A percentile compares a stretch with the other conserved stretches of the same genome.
Conservation (phyloP, 2,888 invertebrate species). For the Fissipunctia ypsillon region DNA sequence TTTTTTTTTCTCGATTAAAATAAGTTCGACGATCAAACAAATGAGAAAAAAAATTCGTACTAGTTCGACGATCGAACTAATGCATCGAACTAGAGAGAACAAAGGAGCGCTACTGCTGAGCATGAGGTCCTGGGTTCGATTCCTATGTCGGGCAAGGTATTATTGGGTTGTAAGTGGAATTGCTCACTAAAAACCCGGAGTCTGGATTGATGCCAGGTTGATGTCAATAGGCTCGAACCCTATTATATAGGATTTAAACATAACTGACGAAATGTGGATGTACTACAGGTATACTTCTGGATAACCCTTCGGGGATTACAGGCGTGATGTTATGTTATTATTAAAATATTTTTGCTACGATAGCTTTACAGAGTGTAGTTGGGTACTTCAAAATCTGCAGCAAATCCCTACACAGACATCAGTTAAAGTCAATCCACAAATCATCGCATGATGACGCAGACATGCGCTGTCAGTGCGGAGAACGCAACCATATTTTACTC, state of each 20-base stretch:
- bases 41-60: too few relatives aligned
- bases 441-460: conserved; percentile 50
- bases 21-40: too few relatives aligned
- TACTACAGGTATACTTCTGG: not conserved
- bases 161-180: too few relatives aligned
- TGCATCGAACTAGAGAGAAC: too few relatives aligned
- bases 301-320: not conserved
- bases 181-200: not conserved
- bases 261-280: not conserved
- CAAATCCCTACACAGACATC: conserved; percentile 28
- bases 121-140: not conserved
- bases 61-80: too few relatives aligned
- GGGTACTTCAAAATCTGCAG: not conserved
- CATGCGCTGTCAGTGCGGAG: conserved; percentile 51
- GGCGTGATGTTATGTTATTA: not conserved
- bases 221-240: not conserved
- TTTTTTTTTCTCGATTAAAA: too few relatives aligned
- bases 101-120: too few relatives aligned
- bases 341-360: not conserved
- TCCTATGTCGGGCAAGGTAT: not conserved
- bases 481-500: conserved; percentile 53
- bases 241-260: not conserved
- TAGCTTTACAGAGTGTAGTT: too few relatives aligned
- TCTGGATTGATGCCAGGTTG: not conserved
- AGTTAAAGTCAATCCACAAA: conserved; percentile 53